phyloP scores from a whole-genome alignment of 2,113 vertebrate species.

The Prochilodus magdalenae region DNA sequence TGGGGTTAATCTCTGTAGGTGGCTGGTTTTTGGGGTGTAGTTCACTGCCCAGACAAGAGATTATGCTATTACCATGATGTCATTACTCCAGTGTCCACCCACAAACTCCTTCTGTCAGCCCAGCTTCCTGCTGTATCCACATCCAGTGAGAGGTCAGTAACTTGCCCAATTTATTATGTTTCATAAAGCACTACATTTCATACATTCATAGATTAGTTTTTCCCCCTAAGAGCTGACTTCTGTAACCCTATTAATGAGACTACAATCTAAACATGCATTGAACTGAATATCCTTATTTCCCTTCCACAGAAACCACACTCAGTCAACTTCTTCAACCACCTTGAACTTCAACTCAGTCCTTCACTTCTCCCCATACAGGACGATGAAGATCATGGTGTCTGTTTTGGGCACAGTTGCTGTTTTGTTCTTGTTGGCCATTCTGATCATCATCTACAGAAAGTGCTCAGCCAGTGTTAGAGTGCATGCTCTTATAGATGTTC shows the following conservation, averaged over 20 bases:
- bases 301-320: constrained; percentile 41
- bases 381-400: not conserved
- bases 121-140: not conserved
- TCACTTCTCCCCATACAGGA: not conserved
- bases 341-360: not conserved
- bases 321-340: not conserved
- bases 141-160: constrained; percentile 54
- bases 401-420: constrained; percentile 50
- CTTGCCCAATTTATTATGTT: no score
- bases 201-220: no score
- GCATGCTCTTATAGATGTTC: constrained; percentile 42
- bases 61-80: constrained; percentile 70
- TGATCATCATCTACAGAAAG: constrained; percentile 52
- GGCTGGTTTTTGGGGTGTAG: constrained; percentile 71
- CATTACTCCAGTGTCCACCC: constrained; percentile 42
- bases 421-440: constrained; percentile 51
- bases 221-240: no score
- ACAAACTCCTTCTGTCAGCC: constrained; percentile 44
- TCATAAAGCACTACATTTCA: no score
- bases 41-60: constrained; percentile 76
- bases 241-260: not conserved
- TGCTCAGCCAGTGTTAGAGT: constrained; percentile 54
- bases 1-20: constrained; percentile 65
- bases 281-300: not conserved
- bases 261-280: not conserved